These are phyloP conservation scores for Molanna angustata DNA, from an alignment of 2,888 invertebrate genomes.

Conservation along the genomic window DNA sequence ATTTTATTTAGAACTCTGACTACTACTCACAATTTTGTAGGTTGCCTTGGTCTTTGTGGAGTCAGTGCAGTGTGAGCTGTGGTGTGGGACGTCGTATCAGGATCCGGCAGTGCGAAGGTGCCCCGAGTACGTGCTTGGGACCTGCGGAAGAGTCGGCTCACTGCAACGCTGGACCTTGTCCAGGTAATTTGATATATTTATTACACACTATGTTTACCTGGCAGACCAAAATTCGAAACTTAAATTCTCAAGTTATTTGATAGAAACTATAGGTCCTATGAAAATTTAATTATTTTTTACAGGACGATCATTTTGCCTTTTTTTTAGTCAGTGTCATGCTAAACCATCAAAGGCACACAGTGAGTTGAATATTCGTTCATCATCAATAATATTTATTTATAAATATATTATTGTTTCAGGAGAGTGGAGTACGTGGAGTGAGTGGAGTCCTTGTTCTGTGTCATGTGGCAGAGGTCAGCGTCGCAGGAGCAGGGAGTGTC, in stretches of 20 bases:
- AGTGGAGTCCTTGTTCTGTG: slow-evolving; percentile 41
- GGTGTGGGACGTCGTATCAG: slow-evolving; percentile 53
- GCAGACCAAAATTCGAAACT: no score
- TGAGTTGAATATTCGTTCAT: neutral
- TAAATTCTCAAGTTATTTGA: no score
- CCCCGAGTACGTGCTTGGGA: slow-evolving; percentile 40
- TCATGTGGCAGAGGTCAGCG: slow-evolving; percentile 41
- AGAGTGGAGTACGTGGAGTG: slow-evolving; percentile 41
- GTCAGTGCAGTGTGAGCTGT: slow-evolving; percentile 53
- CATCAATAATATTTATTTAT: neutral
- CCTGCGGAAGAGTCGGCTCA: slow-evolving; percentile 36
- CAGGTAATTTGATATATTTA: no score
- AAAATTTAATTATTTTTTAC: no score
- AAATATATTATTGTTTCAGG: slow-evolving; percentile 36
- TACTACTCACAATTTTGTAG: slow-evolving; percentile 36
- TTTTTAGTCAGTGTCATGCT: no score
- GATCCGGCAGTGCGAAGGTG: slow-evolving; percentile 46
- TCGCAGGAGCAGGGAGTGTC: slow-evolving; percentile 35
- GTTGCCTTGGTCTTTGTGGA: slow-evolving; percentile 58
- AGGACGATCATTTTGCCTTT: no score
- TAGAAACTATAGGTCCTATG: no score
- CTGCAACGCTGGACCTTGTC: slow-evolving; percentile 36
- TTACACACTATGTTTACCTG: no score
- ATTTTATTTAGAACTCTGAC: no score
- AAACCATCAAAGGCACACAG: no score